A percentile compares a stretch with the other conserved stretches of the same genome.
These are phyloP conservation scores for Cylas formicarius DNA, from an alignment of 1,140 invertebrate species.

Conservation along the genomic window DNA sequence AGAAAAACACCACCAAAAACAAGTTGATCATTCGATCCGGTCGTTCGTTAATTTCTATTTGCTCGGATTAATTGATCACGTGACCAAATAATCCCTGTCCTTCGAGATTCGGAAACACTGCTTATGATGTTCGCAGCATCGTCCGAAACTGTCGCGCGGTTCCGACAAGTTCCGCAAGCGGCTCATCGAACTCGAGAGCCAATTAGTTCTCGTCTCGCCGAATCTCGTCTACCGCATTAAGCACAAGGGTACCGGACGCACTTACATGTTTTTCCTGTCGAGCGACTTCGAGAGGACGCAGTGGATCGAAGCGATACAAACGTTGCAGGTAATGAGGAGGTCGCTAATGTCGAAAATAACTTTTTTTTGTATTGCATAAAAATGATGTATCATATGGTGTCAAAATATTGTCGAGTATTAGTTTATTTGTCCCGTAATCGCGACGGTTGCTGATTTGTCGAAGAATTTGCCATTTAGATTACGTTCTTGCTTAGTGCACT, in stretches of 20 bases:
- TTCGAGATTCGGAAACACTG: too few relatives aligned
- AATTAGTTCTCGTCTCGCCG: constrained; percentile 82
- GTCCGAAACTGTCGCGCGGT: constrained; percentile 45
- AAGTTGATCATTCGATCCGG: too few relatives aligned
- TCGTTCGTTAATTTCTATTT: too few relatives aligned
- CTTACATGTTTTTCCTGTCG: constrained; percentile 82
- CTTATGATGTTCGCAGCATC: constrained; percentile 13
- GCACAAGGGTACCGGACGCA: constrained; percentile 57
- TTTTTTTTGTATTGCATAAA: neutral
- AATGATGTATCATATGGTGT: neutral
- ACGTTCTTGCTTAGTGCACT: too few relatives aligned
- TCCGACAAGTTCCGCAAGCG: constrained; percentile 85
- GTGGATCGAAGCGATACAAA: constrained; percentile 86
- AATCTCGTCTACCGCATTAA: constrained; percentile 75
- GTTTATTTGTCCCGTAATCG: too few relatives aligned
- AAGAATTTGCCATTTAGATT: too few relatives aligned
- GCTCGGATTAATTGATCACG: too few relatives aligned
- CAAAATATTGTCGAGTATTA: too few relatives aligned
- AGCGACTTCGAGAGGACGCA: constrained; percentile 90
- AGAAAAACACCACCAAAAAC: too few relatives aligned
- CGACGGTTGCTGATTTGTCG: too few relatives aligned
- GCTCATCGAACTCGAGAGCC: constrained; percentile 78
- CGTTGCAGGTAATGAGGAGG: constrained; percentile 51
- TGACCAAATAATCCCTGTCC: too few relatives aligned
- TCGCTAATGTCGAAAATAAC: neutral